phyloP scores from a whole-genome alignment of 2,113 vertebrate species.

The Cheirogaleus medius region DNA sequence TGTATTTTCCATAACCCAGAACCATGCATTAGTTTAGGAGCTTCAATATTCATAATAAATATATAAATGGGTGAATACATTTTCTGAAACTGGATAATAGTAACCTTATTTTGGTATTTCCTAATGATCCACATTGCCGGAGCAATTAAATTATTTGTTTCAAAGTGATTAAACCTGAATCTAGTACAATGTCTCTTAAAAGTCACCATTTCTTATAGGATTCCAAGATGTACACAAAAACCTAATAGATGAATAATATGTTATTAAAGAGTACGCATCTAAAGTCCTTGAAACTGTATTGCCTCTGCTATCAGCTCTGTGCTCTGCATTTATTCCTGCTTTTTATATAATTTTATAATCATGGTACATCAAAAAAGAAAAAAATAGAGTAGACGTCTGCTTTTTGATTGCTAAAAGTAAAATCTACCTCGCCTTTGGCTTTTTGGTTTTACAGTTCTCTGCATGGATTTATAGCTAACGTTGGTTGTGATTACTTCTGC shows the following conservation, averaged over 20 bases:
- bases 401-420: not conserved
- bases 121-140: not conserved
- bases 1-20: not conserved
- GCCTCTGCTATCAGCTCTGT: not conserved
- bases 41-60: not conserved
- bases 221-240: not conserved
- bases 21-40: not conserved
- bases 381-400: not conserved
- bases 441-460: not conserved
- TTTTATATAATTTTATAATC: not conserved
- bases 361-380: not conserved
- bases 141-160: not conserved
- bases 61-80: not conserved
- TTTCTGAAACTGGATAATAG: not conserved
- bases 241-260: not conserved
- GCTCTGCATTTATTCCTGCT: not conserved
- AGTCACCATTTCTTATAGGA: not conserved
- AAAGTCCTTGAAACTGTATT: not conserved
- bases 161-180: not conserved
- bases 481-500: not conserved
- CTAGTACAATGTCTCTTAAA: not conserved
- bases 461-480: not conserved
- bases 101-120: not conserved
- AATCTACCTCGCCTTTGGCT: not conserved
- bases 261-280: not conserved